phyloP scores from a whole-genome alignment of 2,797 vertebrate genomes.

The Capromys pilorides region DNA sequence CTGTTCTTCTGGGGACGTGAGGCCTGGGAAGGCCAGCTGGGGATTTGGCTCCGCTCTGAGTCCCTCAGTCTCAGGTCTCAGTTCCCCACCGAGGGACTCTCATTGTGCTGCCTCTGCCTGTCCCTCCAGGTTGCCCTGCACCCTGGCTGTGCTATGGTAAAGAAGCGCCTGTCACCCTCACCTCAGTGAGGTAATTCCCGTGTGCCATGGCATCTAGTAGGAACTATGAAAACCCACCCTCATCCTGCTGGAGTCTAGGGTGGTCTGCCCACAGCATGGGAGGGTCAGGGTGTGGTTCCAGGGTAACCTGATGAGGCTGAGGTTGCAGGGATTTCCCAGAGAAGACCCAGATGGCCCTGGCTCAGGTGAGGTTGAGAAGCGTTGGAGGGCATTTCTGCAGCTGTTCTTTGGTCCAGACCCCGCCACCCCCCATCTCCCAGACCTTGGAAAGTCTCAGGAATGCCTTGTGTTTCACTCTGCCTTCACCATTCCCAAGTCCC shows the following conservation, averaged over 20 bases:
- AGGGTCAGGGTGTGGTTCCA: neutral
- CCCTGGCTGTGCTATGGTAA: neutral
- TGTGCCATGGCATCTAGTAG: neutral
- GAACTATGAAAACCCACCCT: neutral
- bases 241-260: neutral
- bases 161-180: neutral
- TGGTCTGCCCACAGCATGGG: neutral
- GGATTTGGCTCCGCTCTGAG: neutral
- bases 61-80: neutral
- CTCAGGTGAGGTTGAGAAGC: neutral
- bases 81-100: neutral
- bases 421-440: neutral
- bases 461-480: neutral
- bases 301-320: neutral
- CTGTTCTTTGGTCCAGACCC: neutral
- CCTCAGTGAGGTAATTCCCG: neutral
- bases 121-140: neutral
- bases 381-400: neutral
- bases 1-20: neutral
- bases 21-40: neutral
- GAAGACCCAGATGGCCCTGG: fast-evolving
- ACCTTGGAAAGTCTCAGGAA: neutral
- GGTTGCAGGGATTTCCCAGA: neutral
- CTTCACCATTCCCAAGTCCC: neutral
- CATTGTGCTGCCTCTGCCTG: neutral